A percentile compares a stretch with the other conserved stretches of the same genome.
These are phyloP conservation scores for Heterotis niloticus DNA, from an alignment of 2,113 vertebrate species.

Conservation along the genomic window DNA sequence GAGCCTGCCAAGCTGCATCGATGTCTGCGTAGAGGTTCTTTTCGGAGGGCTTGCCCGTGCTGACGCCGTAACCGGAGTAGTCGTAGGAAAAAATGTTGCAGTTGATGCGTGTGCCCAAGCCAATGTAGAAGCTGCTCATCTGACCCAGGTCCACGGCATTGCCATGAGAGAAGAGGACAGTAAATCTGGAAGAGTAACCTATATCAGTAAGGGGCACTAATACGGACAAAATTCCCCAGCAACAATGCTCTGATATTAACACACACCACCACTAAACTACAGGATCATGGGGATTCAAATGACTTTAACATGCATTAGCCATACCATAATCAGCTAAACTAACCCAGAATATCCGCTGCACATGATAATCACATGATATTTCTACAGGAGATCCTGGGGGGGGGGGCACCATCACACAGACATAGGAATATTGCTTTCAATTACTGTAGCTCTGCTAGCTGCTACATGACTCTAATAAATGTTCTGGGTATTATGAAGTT, in stretches of 20 bases:
- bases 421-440: not conserved
- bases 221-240: not conserved
- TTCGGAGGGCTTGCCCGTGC: slow-evolving; percentile 88
- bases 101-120: slow-evolving; percentile 90
- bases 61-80: slow-evolving; percentile 93
- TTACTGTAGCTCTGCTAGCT: not conserved
- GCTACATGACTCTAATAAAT: not conserved
- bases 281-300: no score
- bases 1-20: slow-evolving; percentile 91
- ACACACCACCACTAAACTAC: no score
- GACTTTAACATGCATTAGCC: not conserved
- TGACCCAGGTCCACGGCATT: slow-evolving; percentile 96
- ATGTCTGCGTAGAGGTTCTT: slow-evolving; percentile 95
- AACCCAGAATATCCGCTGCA: not conserved
- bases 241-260: not conserved
- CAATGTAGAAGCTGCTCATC: slow-evolving; percentile 98
- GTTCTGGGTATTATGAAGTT: not conserved
- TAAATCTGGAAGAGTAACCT: slow-evolving; percentile 72
- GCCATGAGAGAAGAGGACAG: slow-evolving; percentile 91
- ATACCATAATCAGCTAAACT: not conserved
- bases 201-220: not conserved
- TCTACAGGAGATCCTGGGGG: no score
- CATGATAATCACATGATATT: slow-evolving; percentile 10
- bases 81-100: slow-evolving; percentile 99
- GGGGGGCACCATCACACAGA: not conserved